A percentile compares a stretch with the other conserved stretches of the same genome.
These are phyloP conservation scores for Procambarus virginalis DNA, from an alignment of 1,140 invertebrate species.

Conservation along the genomic window DNA sequence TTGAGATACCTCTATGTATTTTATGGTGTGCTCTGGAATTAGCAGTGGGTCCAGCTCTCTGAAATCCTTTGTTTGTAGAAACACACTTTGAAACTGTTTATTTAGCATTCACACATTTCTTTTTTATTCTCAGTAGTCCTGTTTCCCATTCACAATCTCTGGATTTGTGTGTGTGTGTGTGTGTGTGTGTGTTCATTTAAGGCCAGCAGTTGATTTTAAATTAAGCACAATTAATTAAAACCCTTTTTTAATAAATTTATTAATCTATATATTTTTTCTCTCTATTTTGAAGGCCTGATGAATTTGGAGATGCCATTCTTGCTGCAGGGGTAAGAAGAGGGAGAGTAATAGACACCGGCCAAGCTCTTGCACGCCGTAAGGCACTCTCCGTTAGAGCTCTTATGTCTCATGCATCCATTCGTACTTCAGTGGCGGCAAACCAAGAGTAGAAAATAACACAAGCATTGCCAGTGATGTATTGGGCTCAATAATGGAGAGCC, in stretches of 20 bases:
- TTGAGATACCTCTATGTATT: too few relatives aligned
- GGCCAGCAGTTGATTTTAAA: too few relatives aligned
- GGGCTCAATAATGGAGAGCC: conserved; percentile 62
- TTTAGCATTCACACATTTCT: too few relatives aligned
- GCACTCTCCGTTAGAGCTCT: conserved; percentile 39
- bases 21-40: too few relatives aligned
- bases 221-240: too few relatives aligned
- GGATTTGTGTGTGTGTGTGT: too few relatives aligned
- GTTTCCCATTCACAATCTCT: too few relatives aligned
- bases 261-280: conserved; percentile 3
- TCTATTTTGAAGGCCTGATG: conserved; percentile 37
- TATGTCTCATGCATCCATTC: conserved; percentile 43
- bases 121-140: too few relatives aligned
- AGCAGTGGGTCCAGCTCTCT: too few relatives aligned
- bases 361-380: conserved; percentile 49
- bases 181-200: too few relatives aligned
- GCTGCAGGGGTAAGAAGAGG: conserved; percentile 54
- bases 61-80: too few relatives aligned
- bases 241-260: neutral
- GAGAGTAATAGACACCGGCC: conserved; percentile 32
- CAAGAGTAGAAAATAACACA: neutral
- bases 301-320: conserved; percentile 55
- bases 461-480: conserved; percentile 35
- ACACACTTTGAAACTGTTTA: too few relatives aligned
- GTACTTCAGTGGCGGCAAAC: neutral